Evolutionary conservation across 2,888 invertebrate species (phyloP), one percentile per base, ranked within the genome.

Genomic region (Troides helena): DNA sequence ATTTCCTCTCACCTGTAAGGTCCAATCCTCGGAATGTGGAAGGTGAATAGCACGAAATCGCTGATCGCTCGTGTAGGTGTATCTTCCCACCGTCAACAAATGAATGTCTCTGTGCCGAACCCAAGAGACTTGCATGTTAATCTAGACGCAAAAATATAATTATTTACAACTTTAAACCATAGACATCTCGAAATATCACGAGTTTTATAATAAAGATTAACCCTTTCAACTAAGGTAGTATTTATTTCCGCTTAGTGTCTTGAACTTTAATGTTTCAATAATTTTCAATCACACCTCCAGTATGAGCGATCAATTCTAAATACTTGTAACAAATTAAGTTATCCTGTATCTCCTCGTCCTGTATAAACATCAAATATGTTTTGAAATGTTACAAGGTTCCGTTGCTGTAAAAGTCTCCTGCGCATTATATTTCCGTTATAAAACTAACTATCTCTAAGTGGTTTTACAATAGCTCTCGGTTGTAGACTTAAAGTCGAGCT

Each of bases 11-110:
- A 92, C 93, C 92, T 97, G 96, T 78, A 98, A 94, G 73, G 96
- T 97, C 97, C 98, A 98, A 92, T 98, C 98, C 89, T 98, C 98
- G 72, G 97, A 95, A 80, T 96, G 96, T 59, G 95, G 95, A 77
- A 96, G 94, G 86, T 98, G 97, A 78, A 97, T 96, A 66, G 97
- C 97, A 72, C 97, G 94, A 93, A 98, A 98, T 79, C 98, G 94
- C 87, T 98, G 98, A 89, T 98, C 98, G 76, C 96, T 97, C 58
- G 98, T 98, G 91, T 98, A 98, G 18, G 98, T 98, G 87, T 98
- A 98, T 64, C 96, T 94, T 46, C 98, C 98, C 69, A 98, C 97
- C 0, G 98, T 98, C 77, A 98, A 94, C 80, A 98, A 92, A 85
- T 98, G 98, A 72, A 98, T 97, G 88, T 98, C 98, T 78, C 97